These are phyloP conservation scores for Ceratoteleas bidentatus DNA, from an alignment of 1,140 invertebrate genomes.

Conservation along the genomic window DNA sequence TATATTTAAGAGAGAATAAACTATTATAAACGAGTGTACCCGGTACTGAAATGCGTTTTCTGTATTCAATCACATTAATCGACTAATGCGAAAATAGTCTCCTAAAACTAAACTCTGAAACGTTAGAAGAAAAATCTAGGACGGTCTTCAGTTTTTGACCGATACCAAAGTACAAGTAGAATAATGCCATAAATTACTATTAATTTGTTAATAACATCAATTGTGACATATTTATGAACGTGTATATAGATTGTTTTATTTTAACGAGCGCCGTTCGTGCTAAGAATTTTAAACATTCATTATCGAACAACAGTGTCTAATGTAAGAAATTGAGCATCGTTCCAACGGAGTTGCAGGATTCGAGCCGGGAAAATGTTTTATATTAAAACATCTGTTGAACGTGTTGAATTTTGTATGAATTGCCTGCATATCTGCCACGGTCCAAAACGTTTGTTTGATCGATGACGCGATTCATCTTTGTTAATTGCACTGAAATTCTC, in stretches of 20 bases:
- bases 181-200: conserved; percentile 70
- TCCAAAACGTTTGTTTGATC: conserved; percentile 5
- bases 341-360: conserved; percentile 25
- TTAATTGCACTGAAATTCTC: conserved; percentile 22
- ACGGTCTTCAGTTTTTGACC: conserved; percentile 55
- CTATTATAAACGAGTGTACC: conserved; percentile 39
- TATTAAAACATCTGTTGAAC: conserved; percentile 47
- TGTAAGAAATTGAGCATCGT: conserved; percentile 22
- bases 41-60: conserved; percentile 53
- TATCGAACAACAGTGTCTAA: conserved; percentile 49
- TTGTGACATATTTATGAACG: conserved; percentile 69
- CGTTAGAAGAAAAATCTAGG: conserved; percentile 52
- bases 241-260: conserved; percentile 67
- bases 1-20: conserved; percentile 49
- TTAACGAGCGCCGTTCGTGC: conserved; percentile 46
- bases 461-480: conserved; percentile 13
- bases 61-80: conserved; percentile 42
- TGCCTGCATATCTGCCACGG: background rate
- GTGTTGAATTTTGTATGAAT: conserved; percentile 20
- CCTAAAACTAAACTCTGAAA: conserved; percentile 29
- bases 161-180: conserved; percentile 72
- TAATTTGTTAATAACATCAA: conserved; percentile 68
- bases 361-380: conserved; percentile 37
- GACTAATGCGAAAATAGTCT: conserved; percentile 41
- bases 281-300: conserved; percentile 44